Evolutionary conservation across 1,140 invertebrate genomes (phyloP).

Genomic region (Cepaea nemoralis): DNA sequence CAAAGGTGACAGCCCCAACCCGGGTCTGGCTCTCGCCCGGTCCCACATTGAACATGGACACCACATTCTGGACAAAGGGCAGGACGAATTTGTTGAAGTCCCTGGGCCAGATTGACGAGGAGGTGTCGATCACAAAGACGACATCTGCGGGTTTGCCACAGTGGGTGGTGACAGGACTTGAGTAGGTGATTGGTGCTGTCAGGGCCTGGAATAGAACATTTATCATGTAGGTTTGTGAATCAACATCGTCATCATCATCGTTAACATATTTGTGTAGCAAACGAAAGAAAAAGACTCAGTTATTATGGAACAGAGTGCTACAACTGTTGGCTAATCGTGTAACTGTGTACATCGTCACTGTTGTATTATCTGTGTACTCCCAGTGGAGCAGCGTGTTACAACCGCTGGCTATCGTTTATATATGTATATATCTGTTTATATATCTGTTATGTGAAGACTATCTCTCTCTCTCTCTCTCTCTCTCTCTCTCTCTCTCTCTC

Average conservation of each 20-base stretch:
- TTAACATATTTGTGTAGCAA: background rate
- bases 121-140: constrained; percentile 60
- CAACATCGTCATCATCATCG: background rate
- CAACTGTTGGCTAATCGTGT: background rate
- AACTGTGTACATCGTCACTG: no score
- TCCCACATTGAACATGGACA: constrained; percentile 49
- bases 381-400: no score
- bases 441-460: no score
- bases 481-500: no score
- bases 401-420: no score
- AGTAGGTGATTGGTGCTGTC: background rate
- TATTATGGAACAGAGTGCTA: background rate
- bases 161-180: background rate
- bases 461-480: no score
- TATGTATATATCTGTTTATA: no score
- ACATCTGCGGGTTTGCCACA: constrained; percentile 54
- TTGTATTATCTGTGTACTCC: no score
- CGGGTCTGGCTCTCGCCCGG: constrained; percentile 38
- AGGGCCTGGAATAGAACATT: background rate
- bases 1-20: constrained; percentile 53
- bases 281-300: background rate
- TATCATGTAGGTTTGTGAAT: no score
- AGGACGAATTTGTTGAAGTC: constrained; percentile 54
- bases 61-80: constrained; percentile 54
- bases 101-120: constrained; percentile 56